Percentiles rank a stretch among this genome's conserved stretches.
Conservation (phyloP, 1,140 invertebrate genomes). For the Oryzaephilus surinamensis region DNA sequence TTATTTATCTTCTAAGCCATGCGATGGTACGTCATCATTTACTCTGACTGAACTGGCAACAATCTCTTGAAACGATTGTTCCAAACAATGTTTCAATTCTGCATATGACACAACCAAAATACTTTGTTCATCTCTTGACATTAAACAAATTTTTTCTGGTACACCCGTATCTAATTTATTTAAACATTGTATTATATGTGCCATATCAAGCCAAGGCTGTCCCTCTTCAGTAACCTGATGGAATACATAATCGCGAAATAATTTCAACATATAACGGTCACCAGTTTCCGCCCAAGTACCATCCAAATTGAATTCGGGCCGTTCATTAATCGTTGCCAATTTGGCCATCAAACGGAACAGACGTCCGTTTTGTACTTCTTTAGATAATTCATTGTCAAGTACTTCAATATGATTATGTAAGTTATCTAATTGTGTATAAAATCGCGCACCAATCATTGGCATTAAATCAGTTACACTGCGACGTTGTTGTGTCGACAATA, state of each 20-base stretch:
- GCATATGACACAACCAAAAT: constrained; percentile 89
- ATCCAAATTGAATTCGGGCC: constrained; percentile 89
- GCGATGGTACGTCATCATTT: too few species aligned
- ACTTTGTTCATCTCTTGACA: constrained; percentile 92
- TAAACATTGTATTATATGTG: constrained; percentile 86
- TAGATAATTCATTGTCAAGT: constrained; percentile 80
- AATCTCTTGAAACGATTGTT: constrained; percentile 77
- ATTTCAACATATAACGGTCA: constrained; percentile 84
- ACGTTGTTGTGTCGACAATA: constrained; percentile 59
- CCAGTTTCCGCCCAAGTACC: constrained; percentile 93
- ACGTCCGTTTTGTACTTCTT: constrained; percentile 91
- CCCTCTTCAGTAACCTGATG: constrained; percentile 89
- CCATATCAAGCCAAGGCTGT: constrained; percentile 89
- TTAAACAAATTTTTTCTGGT: constrained; percentile 87
- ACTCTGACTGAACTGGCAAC: too few species aligned
- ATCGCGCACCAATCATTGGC: constrained; percentile 96
- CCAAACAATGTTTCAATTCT: constrained; percentile 89
- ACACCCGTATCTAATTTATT: constrained; percentile 90
- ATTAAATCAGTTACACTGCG: constrained; percentile 90
- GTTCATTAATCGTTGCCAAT: constrained; percentile 82
- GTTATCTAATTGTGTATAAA: constrained; percentile 91
- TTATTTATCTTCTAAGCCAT: too few species aligned
- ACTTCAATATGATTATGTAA: constrained; percentile 77
- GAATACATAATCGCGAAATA: constrained; percentile 96
- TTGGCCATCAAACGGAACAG: constrained; percentile 85